A percentile compares a stretch with the other conserved stretches of the same genome.
phyloP scores from a whole-genome alignment of 2,888 invertebrate genomes.

The Trilocha varians region DNA sequence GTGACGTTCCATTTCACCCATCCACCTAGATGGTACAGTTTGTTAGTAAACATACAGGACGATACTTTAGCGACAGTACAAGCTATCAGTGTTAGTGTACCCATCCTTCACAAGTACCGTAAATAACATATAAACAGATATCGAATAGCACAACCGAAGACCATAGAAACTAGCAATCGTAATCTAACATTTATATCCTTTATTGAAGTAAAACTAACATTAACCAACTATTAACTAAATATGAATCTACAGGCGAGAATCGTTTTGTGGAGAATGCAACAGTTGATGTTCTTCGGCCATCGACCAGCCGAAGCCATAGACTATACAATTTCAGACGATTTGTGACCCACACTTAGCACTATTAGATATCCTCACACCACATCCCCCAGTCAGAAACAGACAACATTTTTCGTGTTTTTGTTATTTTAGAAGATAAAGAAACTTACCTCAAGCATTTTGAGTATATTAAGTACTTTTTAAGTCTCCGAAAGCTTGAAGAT shows the following conservation, averaged over 20 bases:
- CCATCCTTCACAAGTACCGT: conserved; percentile 45
- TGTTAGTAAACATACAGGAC: conserved; percentile 15
- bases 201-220: conserved; percentile 60
- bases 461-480: too few relatives aligned
- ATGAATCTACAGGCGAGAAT: not conserved
- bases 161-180: conserved; percentile 63
- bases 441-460: too few relatives aligned
- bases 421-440: not conserved
- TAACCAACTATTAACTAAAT: conserved; percentile 55
- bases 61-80: conserved; percentile 21
- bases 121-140: conserved; percentile 11
- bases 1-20: too few relatives aligned
- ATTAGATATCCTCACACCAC: conserved; percentile 47
- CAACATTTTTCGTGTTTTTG: not conserved
- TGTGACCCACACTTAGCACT: conserved; percentile 11
- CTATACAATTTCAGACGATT: conserved; percentile 7
- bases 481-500: too few relatives aligned
- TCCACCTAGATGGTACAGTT: conserved; percentile 25
- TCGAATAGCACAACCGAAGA: conserved; percentile 63
- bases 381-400: conserved; percentile 53
- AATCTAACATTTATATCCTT: conserved; percentile 61
- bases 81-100: conserved; percentile 31
- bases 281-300: not conserved
- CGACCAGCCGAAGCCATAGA: not conserved
- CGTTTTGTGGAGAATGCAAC: not conserved